These are phyloP conservation scores for Fregetta grallaria DNA, from an alignment of 2,113 vertebrate species.

Conservation along the genomic window DNA sequence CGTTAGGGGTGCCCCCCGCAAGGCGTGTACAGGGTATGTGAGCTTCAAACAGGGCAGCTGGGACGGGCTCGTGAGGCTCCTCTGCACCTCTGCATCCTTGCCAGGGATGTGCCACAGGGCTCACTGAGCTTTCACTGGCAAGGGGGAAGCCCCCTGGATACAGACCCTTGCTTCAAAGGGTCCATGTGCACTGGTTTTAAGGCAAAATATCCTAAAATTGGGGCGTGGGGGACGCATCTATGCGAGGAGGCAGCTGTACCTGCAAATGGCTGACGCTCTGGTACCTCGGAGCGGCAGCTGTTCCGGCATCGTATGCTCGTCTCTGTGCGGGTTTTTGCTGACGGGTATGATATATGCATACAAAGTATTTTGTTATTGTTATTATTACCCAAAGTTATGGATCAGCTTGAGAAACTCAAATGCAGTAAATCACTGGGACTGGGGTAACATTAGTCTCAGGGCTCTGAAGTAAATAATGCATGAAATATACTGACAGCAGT, in stretches of 20 bases:
- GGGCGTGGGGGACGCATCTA: fast-evolving
- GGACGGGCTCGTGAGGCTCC: background rate
- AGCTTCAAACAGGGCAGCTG: background rate
- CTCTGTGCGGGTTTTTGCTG: slow-evolving; percentile 24
- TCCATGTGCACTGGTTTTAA: background rate
- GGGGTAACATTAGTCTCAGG: slow-evolving; percentile 59
- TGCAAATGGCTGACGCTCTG: background rate
- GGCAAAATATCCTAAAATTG: background rate
- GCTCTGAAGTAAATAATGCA: slow-evolving; percentile 60
- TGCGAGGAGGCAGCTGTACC: background rate
- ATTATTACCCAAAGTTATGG: slow-evolving; percentile 67
- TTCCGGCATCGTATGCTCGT: background rate
- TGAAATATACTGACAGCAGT: slow-evolving; percentile 59
- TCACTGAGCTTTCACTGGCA: background rate
- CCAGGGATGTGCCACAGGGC: fast-evolving
- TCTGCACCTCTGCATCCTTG: background rate
- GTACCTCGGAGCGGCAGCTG: background rate
- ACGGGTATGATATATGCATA: slow-evolving; percentile 43
- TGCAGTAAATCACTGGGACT: slow-evolving; percentile 64
- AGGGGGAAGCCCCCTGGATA: background rate
- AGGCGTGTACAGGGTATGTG: background rate
- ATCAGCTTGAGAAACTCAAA: slow-evolving; percentile 66
- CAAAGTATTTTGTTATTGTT: slow-evolving; percentile 61
- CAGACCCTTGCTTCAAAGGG: fast-evolving
- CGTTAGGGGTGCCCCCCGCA: fast-evolving